phyloP scores from a whole-genome alignment of 2,888 invertebrate species.

The Adineta ricciae region DNA sequence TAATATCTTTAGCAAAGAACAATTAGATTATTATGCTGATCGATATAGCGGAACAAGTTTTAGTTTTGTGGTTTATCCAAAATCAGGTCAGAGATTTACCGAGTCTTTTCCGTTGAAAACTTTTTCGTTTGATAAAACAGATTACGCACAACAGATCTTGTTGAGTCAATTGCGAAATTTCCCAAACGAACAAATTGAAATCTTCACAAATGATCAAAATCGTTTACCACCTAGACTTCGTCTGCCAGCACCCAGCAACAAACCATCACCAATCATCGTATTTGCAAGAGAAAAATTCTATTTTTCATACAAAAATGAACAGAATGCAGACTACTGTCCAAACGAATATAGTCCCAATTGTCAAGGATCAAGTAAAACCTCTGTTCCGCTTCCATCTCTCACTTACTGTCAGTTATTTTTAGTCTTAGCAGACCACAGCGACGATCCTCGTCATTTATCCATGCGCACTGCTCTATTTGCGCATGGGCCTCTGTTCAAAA shows the following conservation, averaged over 20 bases:
- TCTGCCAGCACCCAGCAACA: not conserved
- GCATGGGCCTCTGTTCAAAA: not conserved
- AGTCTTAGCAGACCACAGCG: not conserved
- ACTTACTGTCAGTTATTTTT: not conserved
- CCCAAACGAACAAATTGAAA: not conserved
- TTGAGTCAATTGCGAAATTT: not conserved
- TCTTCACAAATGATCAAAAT: not conserved
- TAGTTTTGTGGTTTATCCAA: conserved; percentile 8
- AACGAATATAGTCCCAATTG: not conserved
- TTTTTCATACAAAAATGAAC: not conserved
- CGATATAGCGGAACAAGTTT: not conserved
- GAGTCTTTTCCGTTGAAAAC: not conserved
- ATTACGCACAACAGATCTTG: not conserved
- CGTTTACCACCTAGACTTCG: not conserved
- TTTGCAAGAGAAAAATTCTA: not conserved
- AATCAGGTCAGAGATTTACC: not conserved
- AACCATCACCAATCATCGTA: not conserved
- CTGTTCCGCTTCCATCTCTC: no score
- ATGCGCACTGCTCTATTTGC: conserved; percentile 1
- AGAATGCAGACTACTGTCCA: not conserved
- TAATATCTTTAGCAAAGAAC: not conserved
- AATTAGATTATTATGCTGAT: not conserved
- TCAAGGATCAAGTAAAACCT: not conserved
- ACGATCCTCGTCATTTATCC: not conserved
- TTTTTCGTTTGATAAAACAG: not conserved